A percentile compares a stretch with the other conserved stretches of the same genome.
Conservation (phyloP, 2,888 invertebrate species). For the Micoletzkya japonica region DNA sequence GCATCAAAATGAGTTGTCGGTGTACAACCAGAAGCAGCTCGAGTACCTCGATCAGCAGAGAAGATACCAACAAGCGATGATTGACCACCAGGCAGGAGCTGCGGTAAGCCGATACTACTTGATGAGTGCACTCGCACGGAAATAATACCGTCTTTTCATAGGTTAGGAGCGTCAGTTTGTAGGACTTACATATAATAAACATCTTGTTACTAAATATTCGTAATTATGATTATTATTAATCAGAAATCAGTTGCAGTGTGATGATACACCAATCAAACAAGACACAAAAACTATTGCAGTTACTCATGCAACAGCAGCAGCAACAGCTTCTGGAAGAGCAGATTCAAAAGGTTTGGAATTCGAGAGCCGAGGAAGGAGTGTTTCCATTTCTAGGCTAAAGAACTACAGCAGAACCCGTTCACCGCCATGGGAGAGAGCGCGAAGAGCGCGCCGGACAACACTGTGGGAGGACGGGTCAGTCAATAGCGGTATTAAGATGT, state of each 20-base stretch:
- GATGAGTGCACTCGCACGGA: too few species aligned
- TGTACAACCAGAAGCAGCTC: constrained; percentile 54
- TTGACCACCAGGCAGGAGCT: constrained; percentile 59
- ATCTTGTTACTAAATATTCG: too few species aligned
- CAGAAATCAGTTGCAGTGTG: too few species aligned
- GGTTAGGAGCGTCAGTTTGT: too few species aligned
- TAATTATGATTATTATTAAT: too few species aligned
- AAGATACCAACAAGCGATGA: constrained; percentile 57
- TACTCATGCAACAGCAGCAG: constrained; percentile 58
- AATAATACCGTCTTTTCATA: neutral
- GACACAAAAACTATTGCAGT: constrained; percentile 41
- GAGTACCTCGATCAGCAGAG: constrained; percentile 56
- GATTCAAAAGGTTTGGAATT: constrained; percentile 37
- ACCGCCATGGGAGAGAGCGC: neutral
- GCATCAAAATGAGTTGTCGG: constrained; percentile 39
- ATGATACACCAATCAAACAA: too few species aligned
- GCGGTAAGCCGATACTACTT: constrained; percentile 38
- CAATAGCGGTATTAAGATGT: neutral
- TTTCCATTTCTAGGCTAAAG: constrained; percentile 2
- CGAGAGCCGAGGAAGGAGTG: constrained; percentile 4
- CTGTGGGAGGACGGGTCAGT: constrained; percentile 39
- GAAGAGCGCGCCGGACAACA: constrained; percentile 32
- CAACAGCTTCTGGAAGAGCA: constrained; percentile 51
- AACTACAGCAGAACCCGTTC: constrained; percentile 30
- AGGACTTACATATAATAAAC: too few species aligned